Conservation (phyloP, 2,797 vertebrate species). For the Diplodus puntazzo region DNA sequence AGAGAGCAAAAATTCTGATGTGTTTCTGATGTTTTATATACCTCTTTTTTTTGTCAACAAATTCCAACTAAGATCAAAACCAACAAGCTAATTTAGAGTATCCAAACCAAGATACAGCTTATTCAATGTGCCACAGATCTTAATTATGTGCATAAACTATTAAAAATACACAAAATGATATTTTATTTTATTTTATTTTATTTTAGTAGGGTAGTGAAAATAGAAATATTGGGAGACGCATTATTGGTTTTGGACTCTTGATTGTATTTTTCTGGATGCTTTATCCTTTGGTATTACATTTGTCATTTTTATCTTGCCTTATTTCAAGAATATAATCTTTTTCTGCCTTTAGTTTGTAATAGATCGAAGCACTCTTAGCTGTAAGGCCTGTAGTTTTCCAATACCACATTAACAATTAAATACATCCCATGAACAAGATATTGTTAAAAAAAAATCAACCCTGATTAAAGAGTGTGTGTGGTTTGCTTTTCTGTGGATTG, state of each 20-base stretch:
- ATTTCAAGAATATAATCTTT: neutral
- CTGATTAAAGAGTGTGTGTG: conserved; percentile 7
- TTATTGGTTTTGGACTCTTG: neutral
- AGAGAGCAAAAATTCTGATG: neutral
- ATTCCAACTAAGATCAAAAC: neutral
- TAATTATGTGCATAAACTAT: too few species aligned
- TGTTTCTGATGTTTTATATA: neutral
- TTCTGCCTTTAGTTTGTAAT: neutral
- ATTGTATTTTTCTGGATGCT: too few species aligned
- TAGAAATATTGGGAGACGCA: neutral
- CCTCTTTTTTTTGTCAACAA: neutral
- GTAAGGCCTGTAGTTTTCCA: neutral
- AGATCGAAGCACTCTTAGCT: neutral
- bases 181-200: too few species aligned
- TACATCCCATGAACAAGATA: neutral
- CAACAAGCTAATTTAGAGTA: neutral
- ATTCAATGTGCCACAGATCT: neutral
- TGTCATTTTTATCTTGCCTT: neutral
- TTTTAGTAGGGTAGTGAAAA: neutral
- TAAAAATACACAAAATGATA: neutral
- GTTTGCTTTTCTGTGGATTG: conserved; percentile 46
- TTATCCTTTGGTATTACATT: neutral
- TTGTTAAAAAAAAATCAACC: conserved; percentile 19
- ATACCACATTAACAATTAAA: neutral
- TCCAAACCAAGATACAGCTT: neutral